These are phyloP conservation scores for Melanocharis versteri DNA, from an alignment of 2,113 vertebrate species.

Conservation along the genomic window DNA sequence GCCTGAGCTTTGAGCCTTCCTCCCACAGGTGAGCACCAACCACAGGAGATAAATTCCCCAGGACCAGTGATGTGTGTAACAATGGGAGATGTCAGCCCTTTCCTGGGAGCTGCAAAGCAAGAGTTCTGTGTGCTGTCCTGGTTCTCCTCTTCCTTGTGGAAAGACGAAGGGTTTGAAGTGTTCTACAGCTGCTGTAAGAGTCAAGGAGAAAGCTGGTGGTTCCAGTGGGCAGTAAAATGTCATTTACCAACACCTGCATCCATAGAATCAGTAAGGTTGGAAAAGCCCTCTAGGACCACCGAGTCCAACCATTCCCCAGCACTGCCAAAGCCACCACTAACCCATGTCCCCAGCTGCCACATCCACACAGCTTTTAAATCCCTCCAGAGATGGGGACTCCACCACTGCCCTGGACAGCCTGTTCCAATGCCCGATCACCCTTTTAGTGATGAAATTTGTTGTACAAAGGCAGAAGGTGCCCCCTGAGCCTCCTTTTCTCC, in stretches of 20 bases:
- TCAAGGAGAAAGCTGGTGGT: not conserved
- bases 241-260: not conserved
- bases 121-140: not conserved
- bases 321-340: not conserved
- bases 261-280: not conserved
- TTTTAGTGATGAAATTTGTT: not conserved
- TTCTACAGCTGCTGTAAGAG: accelerated
- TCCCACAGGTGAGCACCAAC: not conserved
- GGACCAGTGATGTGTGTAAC: not conserved
- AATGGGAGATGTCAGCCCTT: not conserved
- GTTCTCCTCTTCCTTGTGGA: not conserved
- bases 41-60: not conserved
- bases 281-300: not conserved
- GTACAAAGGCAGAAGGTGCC: accelerated
- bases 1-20: not conserved
- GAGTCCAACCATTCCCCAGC: not conserved
- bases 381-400: not conserved
- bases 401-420: not conserved
- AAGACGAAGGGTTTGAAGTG: not conserved
- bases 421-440: not conserved
- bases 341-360: not conserved
- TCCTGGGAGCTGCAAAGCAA: not conserved
- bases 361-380: not conserved
- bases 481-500: not conserved
- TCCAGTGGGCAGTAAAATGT: not conserved